These are phyloP conservation scores for Scaptodrosophila lebanonensis DNA, from an alignment of 1,140 invertebrate species.

Conservation along the genomic window DNA sequence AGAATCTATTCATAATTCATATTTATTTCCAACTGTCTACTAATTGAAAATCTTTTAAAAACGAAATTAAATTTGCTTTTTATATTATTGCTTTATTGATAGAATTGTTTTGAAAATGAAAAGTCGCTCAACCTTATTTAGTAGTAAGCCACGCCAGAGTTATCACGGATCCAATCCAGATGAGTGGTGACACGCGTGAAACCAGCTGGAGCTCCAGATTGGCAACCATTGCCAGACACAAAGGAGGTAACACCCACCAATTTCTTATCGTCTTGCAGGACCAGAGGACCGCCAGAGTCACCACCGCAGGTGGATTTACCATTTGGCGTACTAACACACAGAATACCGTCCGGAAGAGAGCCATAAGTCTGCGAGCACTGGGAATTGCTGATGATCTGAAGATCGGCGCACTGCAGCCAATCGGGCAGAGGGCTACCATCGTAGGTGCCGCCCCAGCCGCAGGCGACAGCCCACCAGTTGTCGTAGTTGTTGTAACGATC, in stretches of 20 bases:
- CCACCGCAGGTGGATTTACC: constrained; percentile 52
- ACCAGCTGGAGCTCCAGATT: constrained; percentile 78
- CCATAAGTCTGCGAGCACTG: constrained; percentile 17
- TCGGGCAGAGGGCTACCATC: constrained; percentile 20
- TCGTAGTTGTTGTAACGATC: constrained; percentile 24
- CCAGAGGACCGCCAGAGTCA: constrained; percentile 52
- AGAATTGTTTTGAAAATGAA: too few species aligned
- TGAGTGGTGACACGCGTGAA: constrained; percentile 79
- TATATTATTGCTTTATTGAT: too few species aligned
- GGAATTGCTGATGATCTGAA: constrained; percentile 29
- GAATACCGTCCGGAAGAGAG: too few species aligned
- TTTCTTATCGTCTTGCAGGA: constrained; percentile 29
- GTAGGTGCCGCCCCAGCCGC: neutral
- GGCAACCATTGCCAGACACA: constrained; percentile 78
- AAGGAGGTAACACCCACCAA: constrained; percentile 79
- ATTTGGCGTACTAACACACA: constrained; percentile 40
- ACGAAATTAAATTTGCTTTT: too few species aligned
- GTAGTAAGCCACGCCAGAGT: constrained; percentile 77
- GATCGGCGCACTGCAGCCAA: constrained; percentile 28
- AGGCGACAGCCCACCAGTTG: neutral
- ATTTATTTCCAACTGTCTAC: too few species aligned
- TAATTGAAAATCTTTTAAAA: too few species aligned
- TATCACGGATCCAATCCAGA: constrained; percentile 79
- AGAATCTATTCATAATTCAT: too few species aligned
- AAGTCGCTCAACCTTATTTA: too few species aligned